These are phyloP conservation scores for Colistium nudipinnis DNA, from an alignment of 2,113 vertebrate genomes.

Conservation along the genomic window DNA sequence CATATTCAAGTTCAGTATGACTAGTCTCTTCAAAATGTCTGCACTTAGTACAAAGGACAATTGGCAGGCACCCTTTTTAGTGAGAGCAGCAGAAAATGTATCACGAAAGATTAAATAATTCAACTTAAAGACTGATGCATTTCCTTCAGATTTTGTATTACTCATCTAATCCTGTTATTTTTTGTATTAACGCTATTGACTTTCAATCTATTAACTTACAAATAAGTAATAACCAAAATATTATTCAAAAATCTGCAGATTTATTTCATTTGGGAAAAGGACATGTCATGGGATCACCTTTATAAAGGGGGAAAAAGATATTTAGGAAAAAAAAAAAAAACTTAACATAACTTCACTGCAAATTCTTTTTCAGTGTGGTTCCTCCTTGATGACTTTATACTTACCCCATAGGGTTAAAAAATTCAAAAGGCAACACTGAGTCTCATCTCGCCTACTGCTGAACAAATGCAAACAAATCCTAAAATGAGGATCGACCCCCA, in stretches of 20 bases:
- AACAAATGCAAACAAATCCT: constrained; percentile 52
- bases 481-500: constrained; percentile 12
- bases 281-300: constrained; percentile 29
- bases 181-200: constrained; percentile 30
- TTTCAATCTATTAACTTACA: constrained; percentile 55
- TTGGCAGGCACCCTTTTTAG: constrained; percentile 24
- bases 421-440: constrained; percentile 70
- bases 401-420: constrained; percentile 65
- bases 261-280: constrained; percentile 39
- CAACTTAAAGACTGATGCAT: constrained; percentile 26
- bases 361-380: constrained; percentile 36
- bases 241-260: constrained; percentile 55
- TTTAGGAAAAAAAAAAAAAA: neutral
- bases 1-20: constrained; percentile 50
- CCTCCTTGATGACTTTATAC: constrained; percentile 50
- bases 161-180: constrained; percentile 46
- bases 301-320: constrained; percentile 2
- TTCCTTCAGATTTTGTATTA: constrained; percentile 35
- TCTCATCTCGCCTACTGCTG: constrained; percentile 56
- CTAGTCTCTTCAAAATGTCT: constrained; percentile 16
- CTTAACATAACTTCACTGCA: constrained; percentile 36
- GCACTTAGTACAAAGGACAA: constrained; percentile 34
- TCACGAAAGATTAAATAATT: constrained; percentile 35
- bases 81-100: constrained; percentile 31
- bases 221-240: constrained; percentile 54